Evolutionary conservation across 2,113 vertebrate species (phyloP), one percentile per base, ranked within the genome.

Genomic region (Oxyruncus cristatus): DNA sequence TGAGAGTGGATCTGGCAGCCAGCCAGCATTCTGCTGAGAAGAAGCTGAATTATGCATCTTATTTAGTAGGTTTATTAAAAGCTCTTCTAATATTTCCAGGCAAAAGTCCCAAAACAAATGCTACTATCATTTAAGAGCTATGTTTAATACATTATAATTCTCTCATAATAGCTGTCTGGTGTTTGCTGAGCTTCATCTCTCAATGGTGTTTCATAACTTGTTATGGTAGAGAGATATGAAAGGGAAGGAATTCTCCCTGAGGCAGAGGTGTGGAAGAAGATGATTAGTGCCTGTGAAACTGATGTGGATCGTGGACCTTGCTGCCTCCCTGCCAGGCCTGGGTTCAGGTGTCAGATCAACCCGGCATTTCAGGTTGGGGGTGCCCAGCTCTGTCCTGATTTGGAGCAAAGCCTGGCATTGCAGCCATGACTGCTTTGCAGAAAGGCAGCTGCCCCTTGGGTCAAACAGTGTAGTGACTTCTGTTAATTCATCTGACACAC

Each of bases 21-120:
- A 79, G 85, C 94, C 94, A 95, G 66, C 0, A 1, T 88, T 87
- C 92, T 86, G 67, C 66, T 75, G 71, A 91, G 88, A 92, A 90
- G 85, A 3, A 94, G 71, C 91, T 97, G 96, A 98, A 97, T 97
- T 98, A 97, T 97, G 90, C 96, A 97, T 98, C 93, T 97, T 97
- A 97, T 97, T 98, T 97, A 97, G 91, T 83, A 71, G 83, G 97
- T 98, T 97, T 98, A 93, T 98, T 98, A 97, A 97, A 97, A 98
- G 85, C 94, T 95, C 67, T 93, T 88, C 81, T 94, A 95, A 95
- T 71, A 79, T 96, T 98, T 95, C 70, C 68, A 95, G 91, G 97
- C 92, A 97, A 96, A 98, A 63, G 81, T 97, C 91, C 95, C 93
- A 19, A 97, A 98, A 96, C 95, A 97, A 97, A 97, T 97, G 95